phyloP scores from a whole-genome alignment of 2,888 invertebrate genomes.

The Latrodectus elegans region DNA sequence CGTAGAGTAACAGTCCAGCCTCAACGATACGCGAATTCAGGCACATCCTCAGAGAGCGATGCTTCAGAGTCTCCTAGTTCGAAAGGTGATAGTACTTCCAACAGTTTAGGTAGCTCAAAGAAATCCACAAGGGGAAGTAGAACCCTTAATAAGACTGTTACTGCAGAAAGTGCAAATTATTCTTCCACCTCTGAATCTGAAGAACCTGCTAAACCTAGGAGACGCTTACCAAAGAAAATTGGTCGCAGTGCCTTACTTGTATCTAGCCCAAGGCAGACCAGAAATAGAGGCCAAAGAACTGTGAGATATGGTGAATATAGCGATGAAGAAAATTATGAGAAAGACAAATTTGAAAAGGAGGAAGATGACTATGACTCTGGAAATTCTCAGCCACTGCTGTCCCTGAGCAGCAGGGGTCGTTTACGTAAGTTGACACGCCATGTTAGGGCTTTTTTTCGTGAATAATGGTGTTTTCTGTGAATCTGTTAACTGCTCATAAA shows the following conservation, averaged over 20 bases:
- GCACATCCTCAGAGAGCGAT: conserved; percentile 25
- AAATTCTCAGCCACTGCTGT: conserved; percentile 65
- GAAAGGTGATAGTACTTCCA: conserved; percentile 20
- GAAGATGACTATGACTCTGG: conserved; percentile 71
- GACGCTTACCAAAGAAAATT: conserved; percentile 42
- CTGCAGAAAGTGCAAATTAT: neutral
- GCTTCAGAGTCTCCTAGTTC: conserved; percentile 24
- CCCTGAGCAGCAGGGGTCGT: conserved; percentile 86
- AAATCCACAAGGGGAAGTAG: conserved; percentile 19
- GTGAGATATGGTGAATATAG: conserved; percentile 75
- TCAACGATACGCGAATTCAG: conserved; percentile 11
- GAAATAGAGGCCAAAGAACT: conserved; percentile 74
- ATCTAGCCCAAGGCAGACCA: conserved; percentile 50
- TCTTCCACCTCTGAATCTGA: conserved; percentile 30
- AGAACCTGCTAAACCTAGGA: neutral
- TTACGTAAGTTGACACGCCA: conserved; percentile 84
- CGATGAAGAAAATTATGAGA: conserved; percentile 67
- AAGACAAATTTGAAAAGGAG: conserved; percentile 45
- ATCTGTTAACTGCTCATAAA: neutral
- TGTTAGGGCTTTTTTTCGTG: conserved; percentile 71
- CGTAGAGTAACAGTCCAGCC: conserved; percentile 6
- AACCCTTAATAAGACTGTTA: neutral
- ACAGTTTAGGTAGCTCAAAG: conserved; percentile 28
- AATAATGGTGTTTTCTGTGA: conserved; percentile 28
- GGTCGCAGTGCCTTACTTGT: conserved; percentile 70